Percentiles rank a stretch among this genome's conserved stretches.
These are phyloP conservation scores for Melanerpes aurifrons DNA, from an alignment of 2,113 vertebrate species.

Conservation along the genomic window DNA sequence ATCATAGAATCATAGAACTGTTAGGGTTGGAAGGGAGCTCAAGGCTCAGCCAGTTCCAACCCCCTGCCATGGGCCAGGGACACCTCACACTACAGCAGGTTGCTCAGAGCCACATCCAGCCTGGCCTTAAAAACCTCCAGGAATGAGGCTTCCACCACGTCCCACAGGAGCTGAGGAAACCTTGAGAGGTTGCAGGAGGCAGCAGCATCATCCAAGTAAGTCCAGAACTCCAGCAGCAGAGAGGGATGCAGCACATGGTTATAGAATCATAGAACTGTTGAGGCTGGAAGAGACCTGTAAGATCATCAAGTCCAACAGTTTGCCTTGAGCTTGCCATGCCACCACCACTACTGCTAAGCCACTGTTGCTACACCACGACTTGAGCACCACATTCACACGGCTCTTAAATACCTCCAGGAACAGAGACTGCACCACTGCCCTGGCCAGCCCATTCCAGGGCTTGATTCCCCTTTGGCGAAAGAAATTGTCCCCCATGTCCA, in stretches of 20 bases:
- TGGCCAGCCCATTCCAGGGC: not conserved
- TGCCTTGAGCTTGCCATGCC: too few relatives aligned
- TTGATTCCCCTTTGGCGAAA: not conserved
- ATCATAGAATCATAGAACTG: too few relatives aligned
- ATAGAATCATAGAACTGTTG: not conserved
- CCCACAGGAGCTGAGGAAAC: not conserved
- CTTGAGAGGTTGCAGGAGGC: not conserved
- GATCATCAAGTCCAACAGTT: not conserved
- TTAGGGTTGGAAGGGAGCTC: too few relatives aligned
- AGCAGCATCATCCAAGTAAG: not conserved
- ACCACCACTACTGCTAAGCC: not conserved
- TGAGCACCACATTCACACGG: not conserved
- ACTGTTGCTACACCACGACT: not conserved
- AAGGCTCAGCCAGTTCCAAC: too few relatives aligned
- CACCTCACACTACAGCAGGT: too few relatives aligned
- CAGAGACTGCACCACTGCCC: not conserved
- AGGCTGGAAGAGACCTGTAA: not conserved
- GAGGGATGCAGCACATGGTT: accelerated
- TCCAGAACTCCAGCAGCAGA: not conserved
- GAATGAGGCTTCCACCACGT: too few relatives aligned
- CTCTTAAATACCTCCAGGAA: not conserved
- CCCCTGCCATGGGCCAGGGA: too few relatives aligned
- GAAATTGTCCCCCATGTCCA: not conserved
- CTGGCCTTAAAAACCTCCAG: too few relatives aligned
- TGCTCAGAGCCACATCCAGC: too few relatives aligned